Base-by-base conservation (phyloP, 2,797 vertebrate genomes). In the Lepidocolaptes lacrymiger region DNA sequence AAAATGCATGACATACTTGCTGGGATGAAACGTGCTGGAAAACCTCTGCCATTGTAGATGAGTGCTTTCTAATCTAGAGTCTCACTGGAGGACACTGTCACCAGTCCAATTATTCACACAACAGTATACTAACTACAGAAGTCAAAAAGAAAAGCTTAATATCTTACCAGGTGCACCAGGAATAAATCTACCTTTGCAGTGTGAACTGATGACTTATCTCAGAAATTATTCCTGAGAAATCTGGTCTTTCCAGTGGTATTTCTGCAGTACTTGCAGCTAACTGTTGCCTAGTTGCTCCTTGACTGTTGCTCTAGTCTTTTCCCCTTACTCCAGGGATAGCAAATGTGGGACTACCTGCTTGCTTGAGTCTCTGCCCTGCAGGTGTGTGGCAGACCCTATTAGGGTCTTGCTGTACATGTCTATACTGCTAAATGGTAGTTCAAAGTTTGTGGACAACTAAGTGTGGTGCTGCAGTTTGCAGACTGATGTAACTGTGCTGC, bases 21-120 rank as follows among this genome's bases (percentile, higher is more conserved):
- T 91, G 46, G 68, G 81, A 48, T 66, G 39, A 79, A 91, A 61
- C 28, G 7, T 11, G 16, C 43, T 63, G 69, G 69, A 73, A 85
- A 76, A n/a, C 16, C 15, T 79, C 32, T 56, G 59, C 23, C 21
- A 2, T 61, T 0, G 0, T 32, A 55, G 48, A 19, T 0, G 0
- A 18, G 23, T 63, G 41, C 56, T 88, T 85, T 74, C 44, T 77
- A 19, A 21, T 41, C 41, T 67, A 15, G 28, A 3, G 2, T 58
- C 56, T 81, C 14, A 16, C 41, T 66, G 44, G 32, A 14, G 69
- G 62, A 30, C 7, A 3, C 10, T n/a, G 15, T 36, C 19, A 1
- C 66, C 71, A 14, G 43, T 80, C 28, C 78, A 34, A 13, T 71
- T 58, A 54, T 52, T 91, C 36, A 54, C 12, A 4, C 48, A 26